Evolutionary conservation across 2,113 vertebrate genomes (phyloP).

Genomic region (Chelonoidis abingdonii): DNA sequence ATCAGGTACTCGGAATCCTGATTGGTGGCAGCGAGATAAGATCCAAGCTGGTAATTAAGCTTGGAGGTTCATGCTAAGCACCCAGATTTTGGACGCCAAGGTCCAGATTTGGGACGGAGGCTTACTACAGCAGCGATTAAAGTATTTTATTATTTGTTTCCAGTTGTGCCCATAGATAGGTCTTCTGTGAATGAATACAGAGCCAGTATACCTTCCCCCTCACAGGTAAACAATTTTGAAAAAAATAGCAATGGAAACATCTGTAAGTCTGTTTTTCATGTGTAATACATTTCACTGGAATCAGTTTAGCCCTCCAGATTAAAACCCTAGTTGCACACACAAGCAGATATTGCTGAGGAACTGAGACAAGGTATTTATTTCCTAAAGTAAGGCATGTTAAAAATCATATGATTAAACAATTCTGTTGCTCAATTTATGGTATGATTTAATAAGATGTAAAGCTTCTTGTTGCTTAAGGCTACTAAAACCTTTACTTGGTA

Average conservation of each 20-base stretch:
- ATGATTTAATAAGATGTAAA: constrained; percentile 34
- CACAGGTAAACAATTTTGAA: neutral
- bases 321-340: constrained; percentile 21
- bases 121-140: neutral
- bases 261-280: neutral
- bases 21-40: no score
- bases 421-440: constrained; percentile 50
- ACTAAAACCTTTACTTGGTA: constrained; percentile 55
- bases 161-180: neutral
- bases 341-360: constrained; percentile 27
- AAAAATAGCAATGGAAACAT: neutral
- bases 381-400: constrained; percentile 44
- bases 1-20: no score
- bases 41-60: no score
- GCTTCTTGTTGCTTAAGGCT: constrained; percentile 43
- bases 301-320: constrained; percentile 8
- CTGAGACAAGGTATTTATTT: constrained; percentile 49
- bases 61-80: no score
- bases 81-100: no score
- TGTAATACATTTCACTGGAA: constrained; percentile 33
- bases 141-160: neutral
- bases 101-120: no score
- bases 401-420: constrained; percentile 1
- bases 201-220: neutral
- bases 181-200: neutral